These are phyloP conservation scores for Ceriagrion tenellum DNA, from an alignment of 2,888 invertebrate species.

Conservation along the genomic window DNA sequence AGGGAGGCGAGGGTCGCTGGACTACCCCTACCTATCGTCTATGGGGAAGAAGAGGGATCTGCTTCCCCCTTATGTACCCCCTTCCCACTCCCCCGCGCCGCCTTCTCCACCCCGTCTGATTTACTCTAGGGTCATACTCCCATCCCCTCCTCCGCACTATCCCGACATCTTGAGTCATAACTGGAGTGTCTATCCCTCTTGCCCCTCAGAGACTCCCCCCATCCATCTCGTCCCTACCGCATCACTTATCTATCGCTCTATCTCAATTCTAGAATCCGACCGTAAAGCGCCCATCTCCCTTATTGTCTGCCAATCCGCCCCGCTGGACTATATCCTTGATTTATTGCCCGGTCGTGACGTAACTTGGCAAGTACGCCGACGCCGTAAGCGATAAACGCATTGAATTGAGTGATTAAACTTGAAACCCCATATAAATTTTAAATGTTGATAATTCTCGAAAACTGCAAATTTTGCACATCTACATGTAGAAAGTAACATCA, in stretches of 20 bases:
- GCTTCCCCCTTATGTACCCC: background rate
- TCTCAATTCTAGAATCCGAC: background rate
- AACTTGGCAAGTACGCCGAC: background rate
- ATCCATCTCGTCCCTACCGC: background rate
- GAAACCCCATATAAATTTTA: no score
- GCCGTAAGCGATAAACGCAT: no score
- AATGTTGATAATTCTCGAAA: no score
- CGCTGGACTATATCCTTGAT: background rate
- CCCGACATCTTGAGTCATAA: slow-evolving; percentile 2
- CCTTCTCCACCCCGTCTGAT: background rate
- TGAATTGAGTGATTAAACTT: background rate
- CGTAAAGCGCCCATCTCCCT: background rate
- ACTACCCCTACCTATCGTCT: background rate
- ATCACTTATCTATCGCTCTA: slow-evolving; percentile 28
- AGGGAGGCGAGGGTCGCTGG: background rate
- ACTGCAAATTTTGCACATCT: no score
- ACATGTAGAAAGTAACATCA: no score
- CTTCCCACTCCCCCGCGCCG: background rate
- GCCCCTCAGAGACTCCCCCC: background rate
- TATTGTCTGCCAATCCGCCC: background rate
- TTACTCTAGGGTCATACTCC: slow-evolving; percentile 20
- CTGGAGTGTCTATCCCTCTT: background rate
- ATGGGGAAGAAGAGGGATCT: background rate
- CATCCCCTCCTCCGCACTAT: background rate
- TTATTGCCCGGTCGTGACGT: background rate